Evolutionary conservation across 2,113 vertebrate genomes (phyloP), one percentile per base, ranked within the genome.

Genomic region (Catagonus wagneri): DNA sequence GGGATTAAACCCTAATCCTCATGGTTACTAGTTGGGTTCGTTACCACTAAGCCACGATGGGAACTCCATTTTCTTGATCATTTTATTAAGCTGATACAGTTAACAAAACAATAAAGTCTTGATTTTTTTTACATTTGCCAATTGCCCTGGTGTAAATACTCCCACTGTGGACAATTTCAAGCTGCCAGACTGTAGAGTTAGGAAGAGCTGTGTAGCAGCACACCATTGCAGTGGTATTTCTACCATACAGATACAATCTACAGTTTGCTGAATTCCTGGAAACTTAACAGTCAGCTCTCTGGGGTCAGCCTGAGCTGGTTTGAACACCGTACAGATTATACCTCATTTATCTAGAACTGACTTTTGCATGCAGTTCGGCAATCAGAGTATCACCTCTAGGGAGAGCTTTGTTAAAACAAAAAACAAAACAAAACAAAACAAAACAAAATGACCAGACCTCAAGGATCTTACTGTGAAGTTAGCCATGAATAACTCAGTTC

Each of bases 341-440:
- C 9, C n/a, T 63, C 50, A 52, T 44, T 72, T 79, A 91, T 72
- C 72, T 88, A 83, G 72, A 94, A 61, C 17, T 22, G 1, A 17
- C 54, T 52, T 54, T 75, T 71, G 60, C n/a, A 52, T 71, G 60
- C n/a, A 52, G 23, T 71, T 71, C 68, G 44, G 29, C 54, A 16
- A 16, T 11, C 23, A 84, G 75, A 50, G 13, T 2, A 54, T 75
- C 27, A 80, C 39, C 32, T 23, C 60, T 4, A 85, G 60, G 95
- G 80, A 76, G 7, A 16, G 32, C 52, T 90, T 84, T 76, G 44
- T 74, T 90, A 63, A 91, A 95, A 89, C 50, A n/a, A n/a, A 74
- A 81, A 52, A 11, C 36, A 72, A 54, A 72, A 54, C 83, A 52
- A 65, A 72, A 60, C 50, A 74, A 81, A 52, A 11, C 36, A 72